These are phyloP conservation scores for Catamblyrhynchus diadema DNA, from an alignment of 2,797 vertebrate genomes.

Conservation along the genomic window DNA sequence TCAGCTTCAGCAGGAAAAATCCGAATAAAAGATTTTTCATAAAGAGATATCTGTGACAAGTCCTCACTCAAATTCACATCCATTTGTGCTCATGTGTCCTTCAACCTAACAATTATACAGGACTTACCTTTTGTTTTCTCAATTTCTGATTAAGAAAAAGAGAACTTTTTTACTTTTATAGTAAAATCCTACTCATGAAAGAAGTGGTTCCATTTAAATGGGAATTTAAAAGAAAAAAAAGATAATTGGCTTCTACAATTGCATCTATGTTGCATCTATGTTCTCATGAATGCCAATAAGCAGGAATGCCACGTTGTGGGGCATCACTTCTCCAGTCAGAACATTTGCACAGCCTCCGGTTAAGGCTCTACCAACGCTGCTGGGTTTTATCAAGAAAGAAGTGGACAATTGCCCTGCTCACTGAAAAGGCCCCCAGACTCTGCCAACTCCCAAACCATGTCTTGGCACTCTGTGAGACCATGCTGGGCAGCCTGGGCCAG, in stretches of 20 bases:
- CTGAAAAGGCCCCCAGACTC: neutral
- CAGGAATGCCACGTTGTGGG: rapidly evolving
- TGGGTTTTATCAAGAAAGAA: neutral
- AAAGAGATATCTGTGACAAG: no score
- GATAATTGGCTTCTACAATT: neutral
- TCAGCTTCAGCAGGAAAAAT: no score
- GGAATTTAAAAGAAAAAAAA: neutral
- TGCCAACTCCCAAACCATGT: neutral
- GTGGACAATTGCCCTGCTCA: neutral
- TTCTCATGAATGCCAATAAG: neutral
- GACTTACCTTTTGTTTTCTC: neutral
- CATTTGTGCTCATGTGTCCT: neutral
- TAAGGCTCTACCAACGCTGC: neutral
- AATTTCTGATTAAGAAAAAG: neutral
- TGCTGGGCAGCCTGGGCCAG: neutral
- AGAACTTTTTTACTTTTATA: neutral
- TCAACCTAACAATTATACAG: neutral
- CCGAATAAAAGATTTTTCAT: no score
- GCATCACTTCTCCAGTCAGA: neutral
- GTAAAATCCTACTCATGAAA: neutral
- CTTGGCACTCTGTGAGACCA: neutral
- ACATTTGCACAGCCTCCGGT: neutral
- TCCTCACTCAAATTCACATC: neutral
- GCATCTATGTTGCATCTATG: neutral
- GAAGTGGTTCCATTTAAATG: neutral